Base-by-base conservation (phyloP, 1,140 invertebrate species). In the Lepeophtheirus salmonis region DNA sequence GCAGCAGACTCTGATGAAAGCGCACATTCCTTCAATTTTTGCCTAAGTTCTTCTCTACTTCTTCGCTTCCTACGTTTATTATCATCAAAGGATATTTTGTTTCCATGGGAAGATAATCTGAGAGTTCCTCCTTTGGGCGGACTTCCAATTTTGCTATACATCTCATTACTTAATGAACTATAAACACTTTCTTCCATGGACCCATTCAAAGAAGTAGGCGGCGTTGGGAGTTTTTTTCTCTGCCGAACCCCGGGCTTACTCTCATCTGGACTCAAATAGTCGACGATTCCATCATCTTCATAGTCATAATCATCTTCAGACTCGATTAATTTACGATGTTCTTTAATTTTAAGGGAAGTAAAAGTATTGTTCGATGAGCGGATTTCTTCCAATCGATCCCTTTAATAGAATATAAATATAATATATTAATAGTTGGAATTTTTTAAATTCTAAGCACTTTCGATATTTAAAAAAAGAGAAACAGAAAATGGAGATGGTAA, bases 1-100 rank as follows among this genome's bases (percentile, higher is more conserved):
- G 67, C 67, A 23, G 67, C 67, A 23, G 63, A 62, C 25, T 67
- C 65, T 13, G 66, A 67, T 1, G 62, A 62, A n/a, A 66, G 52
- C 17, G 56, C 56, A 6, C 65, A 49, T 26, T 64, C 63, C 22
- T 65, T 63, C 17, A 65, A 17, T 50, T 60, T 58, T 17, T 60
- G 50, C 14, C 61, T 50, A 10, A 66, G 52, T 50, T 66, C 64
- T 30, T 56, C 64, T 54, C 63, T 56, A 61, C 17, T 51, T 26
- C 20, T 60, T 30, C 23, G 61, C 30, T 41, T 41, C 6, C 30
- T 6, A 10, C 30, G 30, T 41, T 41, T 41, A 41, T n/a, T 41
- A 10, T 41, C 30, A 41, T 41, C 30, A n/a, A 41, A 41, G n/a
- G n/a, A n/a, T n/a, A n/a, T n/a, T n/a, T n/a, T n/a, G n/a, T n/a